Evolutionary conservation across 2,797 vertebrate species (phyloP).

Genomic region (Enoplosus armatus): DNA sequence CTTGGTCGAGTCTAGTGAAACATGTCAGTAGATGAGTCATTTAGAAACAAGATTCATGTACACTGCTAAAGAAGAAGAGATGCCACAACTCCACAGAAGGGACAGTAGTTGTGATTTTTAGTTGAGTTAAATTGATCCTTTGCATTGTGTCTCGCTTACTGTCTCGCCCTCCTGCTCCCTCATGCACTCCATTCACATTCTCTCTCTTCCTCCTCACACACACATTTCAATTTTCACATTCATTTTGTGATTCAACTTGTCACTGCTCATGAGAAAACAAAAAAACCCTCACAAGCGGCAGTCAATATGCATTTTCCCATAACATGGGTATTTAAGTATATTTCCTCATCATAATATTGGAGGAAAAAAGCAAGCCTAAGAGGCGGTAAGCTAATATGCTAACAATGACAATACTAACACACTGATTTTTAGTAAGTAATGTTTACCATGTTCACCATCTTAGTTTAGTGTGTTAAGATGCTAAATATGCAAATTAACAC

Average conservation of each 20-base stretch:
- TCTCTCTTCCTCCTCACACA: conserved; percentile 2
- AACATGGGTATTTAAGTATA: conserved; percentile 17
- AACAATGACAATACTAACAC: neutral
- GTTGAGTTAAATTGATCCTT: conserved; percentile 41
- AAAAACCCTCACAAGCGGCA: conserved; percentile 26
- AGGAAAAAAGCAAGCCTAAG: conserved; percentile 7
- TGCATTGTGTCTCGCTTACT: conserved; percentile 25
- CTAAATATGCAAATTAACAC: neutral
- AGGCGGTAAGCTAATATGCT: neutral
- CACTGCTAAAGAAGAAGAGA: conserved; percentile 19
- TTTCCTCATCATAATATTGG: conserved; percentile 32
- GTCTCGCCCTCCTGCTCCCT: conserved; percentile 17
- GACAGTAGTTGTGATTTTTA: conserved; percentile 27
- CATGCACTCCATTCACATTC: conserved; percentile 14
- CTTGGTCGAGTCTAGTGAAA: conserved; percentile 32
- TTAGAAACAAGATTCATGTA: conserved; percentile 29
- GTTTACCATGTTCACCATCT: neutral
- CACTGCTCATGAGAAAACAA: conserved; percentile 31
- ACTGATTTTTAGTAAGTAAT: neutral
- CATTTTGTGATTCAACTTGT: conserved; percentile 43
- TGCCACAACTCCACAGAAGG: conserved; percentile 1
- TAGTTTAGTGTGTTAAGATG: neutral
- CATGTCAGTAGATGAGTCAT: conserved; percentile 55
- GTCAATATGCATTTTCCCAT: conserved; percentile 36
- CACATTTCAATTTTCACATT: conserved; percentile 51